Evolutionary conservation across 2,888 invertebrate species (phyloP).

Genomic region (Malthinus seriepunctatus): DNA sequence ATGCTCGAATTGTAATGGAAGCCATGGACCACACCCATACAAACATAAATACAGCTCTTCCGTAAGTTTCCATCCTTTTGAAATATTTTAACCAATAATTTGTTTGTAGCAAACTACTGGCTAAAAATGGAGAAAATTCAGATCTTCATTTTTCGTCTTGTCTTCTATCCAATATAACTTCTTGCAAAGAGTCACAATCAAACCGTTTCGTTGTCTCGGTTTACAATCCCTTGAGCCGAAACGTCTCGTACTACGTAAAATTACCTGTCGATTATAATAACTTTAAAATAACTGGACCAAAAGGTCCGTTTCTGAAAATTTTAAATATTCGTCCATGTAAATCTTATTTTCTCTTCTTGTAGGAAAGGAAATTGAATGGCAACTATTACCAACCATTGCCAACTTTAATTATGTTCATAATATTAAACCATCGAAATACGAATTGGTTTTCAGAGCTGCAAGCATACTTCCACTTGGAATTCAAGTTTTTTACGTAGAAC

Average conservation of each 20-base stretch:
- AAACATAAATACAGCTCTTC: slow-evolving; percentile 5
- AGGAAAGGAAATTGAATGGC: slow-evolving; percentile 16
- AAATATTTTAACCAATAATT: neutral
- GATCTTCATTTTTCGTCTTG: slow-evolving; percentile 55
- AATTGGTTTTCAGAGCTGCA: slow-evolving; percentile 71
- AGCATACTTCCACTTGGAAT: slow-evolving; percentile 69
- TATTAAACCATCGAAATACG: slow-evolving; percentile 43
- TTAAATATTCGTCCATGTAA: no score
- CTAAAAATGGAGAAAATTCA: slow-evolving; percentile 1
- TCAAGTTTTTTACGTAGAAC: slow-evolving; percentile 61
- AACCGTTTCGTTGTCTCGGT: slow-evolving; percentile 60
- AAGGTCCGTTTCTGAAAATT: slow-evolving; percentile 3
- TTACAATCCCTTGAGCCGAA: slow-evolving; percentile 66
- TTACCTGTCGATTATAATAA: slow-evolving; percentile 55
- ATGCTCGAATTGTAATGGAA: slow-evolving; percentile 70
- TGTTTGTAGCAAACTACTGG: slow-evolving; percentile 10
- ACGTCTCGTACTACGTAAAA: slow-evolving; percentile 58
- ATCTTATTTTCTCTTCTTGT: no score
- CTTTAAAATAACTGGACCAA: slow-evolving; percentile 29
- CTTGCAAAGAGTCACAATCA: slow-evolving; percentile 60
- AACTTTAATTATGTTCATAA: slow-evolving; percentile 28
- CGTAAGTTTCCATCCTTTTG: slow-evolving; percentile 13
- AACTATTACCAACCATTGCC: slow-evolving; percentile 26
- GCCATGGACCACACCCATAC: slow-evolving; percentile 64
- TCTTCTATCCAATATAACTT: slow-evolving; percentile 64